phyloP scores from a whole-genome alignment of 2,888 invertebrate genomes.

The Agrochola circellaris region DNA sequence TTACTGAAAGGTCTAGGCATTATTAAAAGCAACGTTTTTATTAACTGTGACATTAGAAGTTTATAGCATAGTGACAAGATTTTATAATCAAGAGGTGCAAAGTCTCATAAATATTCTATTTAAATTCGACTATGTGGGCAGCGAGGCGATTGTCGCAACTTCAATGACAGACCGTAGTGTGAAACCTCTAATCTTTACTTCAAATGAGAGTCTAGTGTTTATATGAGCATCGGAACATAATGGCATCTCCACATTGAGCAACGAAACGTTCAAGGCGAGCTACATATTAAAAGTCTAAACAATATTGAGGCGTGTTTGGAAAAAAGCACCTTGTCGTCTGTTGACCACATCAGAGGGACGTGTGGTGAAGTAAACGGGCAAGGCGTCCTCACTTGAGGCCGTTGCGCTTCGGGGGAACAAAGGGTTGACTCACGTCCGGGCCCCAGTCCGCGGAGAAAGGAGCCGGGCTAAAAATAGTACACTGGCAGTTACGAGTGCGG shows the following conservation, averaged over 20 bases:
- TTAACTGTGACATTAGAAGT: constrained; percentile 4
- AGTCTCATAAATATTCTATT: constrained; percentile 59
- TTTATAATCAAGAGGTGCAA: constrained; percentile 31
- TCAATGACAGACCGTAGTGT: constrained; percentile 69
- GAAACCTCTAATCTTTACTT: constrained; percentile 76
- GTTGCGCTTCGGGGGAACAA: constrained; percentile 82
- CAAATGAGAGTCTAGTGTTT: constrained; percentile 80
- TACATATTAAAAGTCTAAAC: constrained; percentile 83
- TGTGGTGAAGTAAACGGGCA: constrained; percentile 65
- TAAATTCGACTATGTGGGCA: constrained; percentile 72
- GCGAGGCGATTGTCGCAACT: constrained; percentile 73
- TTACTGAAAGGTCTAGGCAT: not conserved
- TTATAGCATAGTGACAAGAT: constrained; percentile 17
- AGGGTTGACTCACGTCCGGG: constrained; percentile 88
- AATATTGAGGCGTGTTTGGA: constrained; percentile 82
- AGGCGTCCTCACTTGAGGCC: constrained; percentile 77
- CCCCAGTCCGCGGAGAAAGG: constrained; percentile 83
- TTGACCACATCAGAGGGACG: constrained; percentile 68
- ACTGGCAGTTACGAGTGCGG: constrained; percentile 81
- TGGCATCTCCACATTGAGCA: constrained; percentile 84
- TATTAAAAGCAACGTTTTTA: not conserved
- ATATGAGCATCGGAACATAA: constrained; percentile 76
- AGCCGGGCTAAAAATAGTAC: constrained; percentile 85
- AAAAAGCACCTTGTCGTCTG: constrained; percentile 79
- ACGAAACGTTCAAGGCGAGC: constrained; percentile 84